phyloP scores from a whole-genome alignment of 2,888 invertebrate genomes.

The Caenorhabditis sp. region DNA sequence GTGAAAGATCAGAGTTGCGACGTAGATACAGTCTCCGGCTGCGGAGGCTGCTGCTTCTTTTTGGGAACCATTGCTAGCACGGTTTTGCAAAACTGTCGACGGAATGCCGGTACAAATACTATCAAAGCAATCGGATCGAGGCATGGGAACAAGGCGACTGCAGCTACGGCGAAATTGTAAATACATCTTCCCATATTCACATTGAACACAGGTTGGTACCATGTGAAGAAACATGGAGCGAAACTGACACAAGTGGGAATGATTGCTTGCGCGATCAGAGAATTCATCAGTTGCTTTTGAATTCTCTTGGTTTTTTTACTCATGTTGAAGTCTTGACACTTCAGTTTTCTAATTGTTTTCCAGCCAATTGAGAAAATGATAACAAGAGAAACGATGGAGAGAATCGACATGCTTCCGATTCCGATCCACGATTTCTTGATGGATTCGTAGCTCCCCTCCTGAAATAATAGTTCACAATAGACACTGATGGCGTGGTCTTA shows the following conservation, averaged over 20 bases:
- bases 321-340: neutral
- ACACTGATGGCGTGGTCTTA: neutral
- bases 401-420: neutral
- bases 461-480: neutral
- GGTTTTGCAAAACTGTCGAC: too few relatives aligned
- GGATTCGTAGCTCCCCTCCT: neutral
- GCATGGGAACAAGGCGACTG: slow-evolving; percentile 15
- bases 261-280: neutral
- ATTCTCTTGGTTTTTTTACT: neutral
- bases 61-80: too few relatives aligned
- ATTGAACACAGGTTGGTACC: neutral
- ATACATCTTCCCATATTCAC: neutral
- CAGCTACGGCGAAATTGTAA: neutral
- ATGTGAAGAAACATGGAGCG: neutral
- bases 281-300: neutral
- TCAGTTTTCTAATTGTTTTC: neutral
- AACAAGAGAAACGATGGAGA: slow-evolving; percentile 3
- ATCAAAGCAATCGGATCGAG: slow-evolving; percentile 38
- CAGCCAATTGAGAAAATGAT: neutral
- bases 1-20: too few relatives aligned
- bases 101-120: too few relatives aligned
- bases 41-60: too few relatives aligned
- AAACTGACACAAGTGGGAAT: slow-evolving; percentile 30
- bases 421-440: slow-evolving; percentile 4
- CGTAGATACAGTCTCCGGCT: too few relatives aligned